Evolutionary conservation across 2,113 vertebrate genomes (phyloP).

Genomic region (Alethe castanea): DNA sequence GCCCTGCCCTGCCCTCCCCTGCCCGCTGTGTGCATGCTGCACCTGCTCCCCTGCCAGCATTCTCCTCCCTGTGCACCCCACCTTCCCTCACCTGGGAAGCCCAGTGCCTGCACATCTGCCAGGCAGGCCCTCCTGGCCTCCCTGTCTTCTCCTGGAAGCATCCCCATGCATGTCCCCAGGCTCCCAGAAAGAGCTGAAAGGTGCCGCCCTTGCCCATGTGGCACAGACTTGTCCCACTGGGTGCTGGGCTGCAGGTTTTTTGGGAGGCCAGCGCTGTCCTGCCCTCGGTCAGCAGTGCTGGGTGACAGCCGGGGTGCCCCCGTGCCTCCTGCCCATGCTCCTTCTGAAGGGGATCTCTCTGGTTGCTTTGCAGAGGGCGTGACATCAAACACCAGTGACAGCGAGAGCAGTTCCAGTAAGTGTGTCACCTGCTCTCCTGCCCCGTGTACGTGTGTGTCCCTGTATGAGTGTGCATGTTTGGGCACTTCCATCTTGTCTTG

Average conservation of each 20-base stretch:
- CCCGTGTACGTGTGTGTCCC: neutral
- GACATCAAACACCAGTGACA: constrained; percentile 99
- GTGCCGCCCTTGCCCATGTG: neutral
- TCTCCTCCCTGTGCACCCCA: neutral
- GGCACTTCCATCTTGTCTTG: constrained; percentile 18
- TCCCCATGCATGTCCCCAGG: neutral
- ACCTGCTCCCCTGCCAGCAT: neutral
- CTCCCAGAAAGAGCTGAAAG: neutral
- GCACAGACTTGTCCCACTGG: neutral
- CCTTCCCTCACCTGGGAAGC: neutral
- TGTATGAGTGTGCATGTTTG: neutral
- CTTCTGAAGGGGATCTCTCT: constrained; percentile 72
- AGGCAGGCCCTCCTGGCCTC: neutral
- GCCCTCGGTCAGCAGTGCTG: neutral
- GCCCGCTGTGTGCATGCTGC: neutral
- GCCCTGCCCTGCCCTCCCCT: neutral
- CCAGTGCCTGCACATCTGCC: neutral
- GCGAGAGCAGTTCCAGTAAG: constrained; percentile 99
- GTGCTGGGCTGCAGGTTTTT: neutral
- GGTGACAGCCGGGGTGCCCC: neutral
- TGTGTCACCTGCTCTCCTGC: constrained; percentile 41
- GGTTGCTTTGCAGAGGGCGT: constrained; percentile 90
- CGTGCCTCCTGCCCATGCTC: neutral
- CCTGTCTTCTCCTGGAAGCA: neutral
- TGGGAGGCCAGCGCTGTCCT: neutral